Evolutionary conservation across 2,113 vertebrate genomes (phyloP).

Genomic region (Terrapene triunguis): DNA sequence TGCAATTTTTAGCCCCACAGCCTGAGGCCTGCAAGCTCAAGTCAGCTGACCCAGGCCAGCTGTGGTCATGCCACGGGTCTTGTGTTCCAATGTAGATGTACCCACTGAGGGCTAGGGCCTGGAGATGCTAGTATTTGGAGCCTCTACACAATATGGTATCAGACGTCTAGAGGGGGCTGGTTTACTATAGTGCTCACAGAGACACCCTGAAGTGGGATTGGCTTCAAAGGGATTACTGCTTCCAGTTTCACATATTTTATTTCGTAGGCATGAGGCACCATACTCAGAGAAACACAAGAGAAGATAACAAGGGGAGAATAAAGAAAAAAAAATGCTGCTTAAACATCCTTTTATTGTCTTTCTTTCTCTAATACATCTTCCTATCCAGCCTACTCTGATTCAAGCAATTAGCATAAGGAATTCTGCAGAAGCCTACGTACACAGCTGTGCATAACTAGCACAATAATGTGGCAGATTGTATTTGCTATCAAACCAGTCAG

Average conservation of each 20-base stretch:
- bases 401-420: background rate
- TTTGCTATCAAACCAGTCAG: conserved; percentile 49
- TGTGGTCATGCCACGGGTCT: background rate
- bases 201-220: background rate
- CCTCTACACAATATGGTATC: background rate
- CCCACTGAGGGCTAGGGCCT: background rate
- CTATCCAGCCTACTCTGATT: background rate
- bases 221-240: background rate
- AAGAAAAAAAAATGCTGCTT: background rate
- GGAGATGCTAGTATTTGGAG: background rate
- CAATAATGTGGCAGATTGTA: conserved; percentile 24
- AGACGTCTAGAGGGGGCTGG: background rate
- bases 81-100: background rate
- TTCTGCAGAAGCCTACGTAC: background rate
- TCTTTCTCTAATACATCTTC: background rate
- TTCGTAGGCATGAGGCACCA: background rate
- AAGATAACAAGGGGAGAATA: background rate
- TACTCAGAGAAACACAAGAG: background rate
- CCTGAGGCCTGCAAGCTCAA: background rate
- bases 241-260: background rate
- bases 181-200: background rate
- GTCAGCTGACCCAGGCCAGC: background rate
- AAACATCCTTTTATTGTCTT: background rate
- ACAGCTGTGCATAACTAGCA: conserved; percentile 25
- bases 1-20: background rate